Evolutionary conservation across 2,113 vertebrate species (phyloP).

Genomic region (Carassius auratus): DNA sequence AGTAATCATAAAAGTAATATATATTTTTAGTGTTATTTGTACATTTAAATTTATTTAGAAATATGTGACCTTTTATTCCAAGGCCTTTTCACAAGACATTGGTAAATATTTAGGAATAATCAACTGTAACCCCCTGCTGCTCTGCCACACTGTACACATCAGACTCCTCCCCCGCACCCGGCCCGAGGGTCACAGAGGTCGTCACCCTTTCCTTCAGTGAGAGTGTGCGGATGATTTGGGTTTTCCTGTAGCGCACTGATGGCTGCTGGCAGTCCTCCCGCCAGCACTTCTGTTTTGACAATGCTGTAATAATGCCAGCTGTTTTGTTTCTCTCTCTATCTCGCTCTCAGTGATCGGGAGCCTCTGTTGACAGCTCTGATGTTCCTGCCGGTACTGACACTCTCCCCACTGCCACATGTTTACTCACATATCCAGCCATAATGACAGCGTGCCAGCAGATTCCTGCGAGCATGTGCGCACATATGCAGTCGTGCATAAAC

Average conservation of each 20-base stretch:
- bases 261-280: conserved; percentile 44
- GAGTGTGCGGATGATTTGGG: conserved; percentile 64
- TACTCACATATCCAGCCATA: conserved; percentile 47
- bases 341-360: conserved; percentile 12
- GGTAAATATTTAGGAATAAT: too few relatives aligned
- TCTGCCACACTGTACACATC: conserved; percentile 12
- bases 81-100: too few relatives aligned
- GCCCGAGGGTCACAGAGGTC: conserved; percentile 65
- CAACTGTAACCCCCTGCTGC: neutral
- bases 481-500: conserved; percentile 10
- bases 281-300: conserved; percentile 55
- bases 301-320: conserved; percentile 42
- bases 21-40: too few relatives aligned
- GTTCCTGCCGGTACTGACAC: conserved; percentile 32
- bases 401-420: conserved; percentile 39
- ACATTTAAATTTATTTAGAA: too few relatives aligned
- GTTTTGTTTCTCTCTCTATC: conserved; percentile 43
- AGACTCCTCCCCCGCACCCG: conserved; percentile 53
- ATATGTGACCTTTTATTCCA: too few relatives aligned
- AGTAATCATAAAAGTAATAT: too few relatives aligned
- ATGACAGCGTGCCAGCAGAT: conserved; percentile 43
- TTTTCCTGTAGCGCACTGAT: conserved; percentile 61
- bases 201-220: conserved; percentile 55
- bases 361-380: conserved; percentile 45
- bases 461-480: conserved; percentile 39